These are phyloP conservation scores for Carcina quercana DNA, from an alignment of 2,888 invertebrate genomes.

Conservation along the genomic window DNA sequence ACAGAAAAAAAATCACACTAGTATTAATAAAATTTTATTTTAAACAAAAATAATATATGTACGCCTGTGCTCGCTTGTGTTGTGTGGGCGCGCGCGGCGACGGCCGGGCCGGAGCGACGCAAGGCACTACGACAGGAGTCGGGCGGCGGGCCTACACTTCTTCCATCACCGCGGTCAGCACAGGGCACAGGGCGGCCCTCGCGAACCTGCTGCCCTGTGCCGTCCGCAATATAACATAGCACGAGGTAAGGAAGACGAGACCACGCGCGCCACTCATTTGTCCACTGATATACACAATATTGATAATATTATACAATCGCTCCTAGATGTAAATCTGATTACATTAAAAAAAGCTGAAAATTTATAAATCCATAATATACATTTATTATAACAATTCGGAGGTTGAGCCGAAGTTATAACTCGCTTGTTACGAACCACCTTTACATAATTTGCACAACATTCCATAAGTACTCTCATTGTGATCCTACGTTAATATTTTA, in stretches of 20 bases:
- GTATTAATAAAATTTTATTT: constrained; percentile 61
- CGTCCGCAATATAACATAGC: constrained; percentile 25
- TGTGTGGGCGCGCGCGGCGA: constrained; percentile 23
- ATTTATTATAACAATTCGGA: constrained; percentile 45
- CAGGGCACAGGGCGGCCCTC: constrained; percentile 11
- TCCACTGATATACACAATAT: constrained; percentile 60
- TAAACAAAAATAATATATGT: constrained; percentile 68
- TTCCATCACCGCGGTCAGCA: no score
- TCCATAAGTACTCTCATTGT: constrained; percentile 55
- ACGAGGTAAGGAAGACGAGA: constrained; percentile 25
- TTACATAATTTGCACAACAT: constrained; percentile 35
- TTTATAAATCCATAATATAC: constrained; percentile 67
- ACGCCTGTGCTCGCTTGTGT: constrained; percentile 40
- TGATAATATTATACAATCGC: constrained; percentile 51
- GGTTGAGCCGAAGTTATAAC: constrained; percentile 25
- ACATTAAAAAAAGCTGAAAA: constrained; percentile 64
- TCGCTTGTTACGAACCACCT: constrained; percentile 35
- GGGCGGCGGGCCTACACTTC: not conserved
- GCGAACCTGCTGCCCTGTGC: constrained; percentile 11
- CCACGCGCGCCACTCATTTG: constrained; percentile 41
- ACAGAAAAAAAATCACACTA: not conserved
- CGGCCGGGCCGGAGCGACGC: constrained; percentile 23
- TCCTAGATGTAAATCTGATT: constrained; percentile 54
- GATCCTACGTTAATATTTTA: constrained; percentile 30
- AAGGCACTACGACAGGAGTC: constrained; percentile 25